Evolutionary conservation across 2,888 invertebrate species (phyloP).

Genomic region (Vandiemenella viatica): DNA sequence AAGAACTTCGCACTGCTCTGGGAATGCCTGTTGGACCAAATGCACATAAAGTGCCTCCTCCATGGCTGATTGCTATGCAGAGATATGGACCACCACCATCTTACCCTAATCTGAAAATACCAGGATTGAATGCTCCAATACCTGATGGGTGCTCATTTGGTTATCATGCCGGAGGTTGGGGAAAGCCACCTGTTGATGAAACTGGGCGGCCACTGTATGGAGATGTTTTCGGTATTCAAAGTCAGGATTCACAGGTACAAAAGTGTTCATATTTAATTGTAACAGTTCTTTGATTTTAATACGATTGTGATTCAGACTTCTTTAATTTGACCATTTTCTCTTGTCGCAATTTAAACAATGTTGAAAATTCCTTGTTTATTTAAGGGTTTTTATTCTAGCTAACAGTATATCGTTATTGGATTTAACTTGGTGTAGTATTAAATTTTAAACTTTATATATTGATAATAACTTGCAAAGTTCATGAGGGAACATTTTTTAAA

Average conservation of each 20-base stretch:
- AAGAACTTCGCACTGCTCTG: slow-evolving; percentile 86
- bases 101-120: slow-evolving; percentile 95
- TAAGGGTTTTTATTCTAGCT: too few relatives aligned
- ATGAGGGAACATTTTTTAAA: too few relatives aligned
- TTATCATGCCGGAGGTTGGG: slow-evolving; percentile 99
- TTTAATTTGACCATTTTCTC: background rate
- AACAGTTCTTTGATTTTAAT: too few relatives aligned
- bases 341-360: background rate
- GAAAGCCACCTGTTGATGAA: slow-evolving; percentile 98
- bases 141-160: slow-evolving; percentile 96
- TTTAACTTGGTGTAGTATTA: too few relatives aligned
- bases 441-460: too few relatives aligned
- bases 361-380: too few relatives aligned
- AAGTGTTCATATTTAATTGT: background rate
- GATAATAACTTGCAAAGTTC: too few relatives aligned
- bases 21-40: slow-evolving; percentile 98
- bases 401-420: too few relatives aligned
- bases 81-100: slow-evolving; percentile 97
- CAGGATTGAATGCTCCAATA: slow-evolving; percentile 94
- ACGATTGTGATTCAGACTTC: too few relatives aligned
- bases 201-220: slow-evolving; percentile 95
- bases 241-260: slow-evolving; percentile 51
- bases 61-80: slow-evolving; percentile 30
- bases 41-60: slow-evolving; percentile 53
- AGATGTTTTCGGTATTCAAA: slow-evolving; percentile 88